Percentiles rank a stretch among this genome's conserved stretches.
Conservation (phyloP, 2,113 vertebrate species). For the Corythoichthys intestinalis region DNA sequence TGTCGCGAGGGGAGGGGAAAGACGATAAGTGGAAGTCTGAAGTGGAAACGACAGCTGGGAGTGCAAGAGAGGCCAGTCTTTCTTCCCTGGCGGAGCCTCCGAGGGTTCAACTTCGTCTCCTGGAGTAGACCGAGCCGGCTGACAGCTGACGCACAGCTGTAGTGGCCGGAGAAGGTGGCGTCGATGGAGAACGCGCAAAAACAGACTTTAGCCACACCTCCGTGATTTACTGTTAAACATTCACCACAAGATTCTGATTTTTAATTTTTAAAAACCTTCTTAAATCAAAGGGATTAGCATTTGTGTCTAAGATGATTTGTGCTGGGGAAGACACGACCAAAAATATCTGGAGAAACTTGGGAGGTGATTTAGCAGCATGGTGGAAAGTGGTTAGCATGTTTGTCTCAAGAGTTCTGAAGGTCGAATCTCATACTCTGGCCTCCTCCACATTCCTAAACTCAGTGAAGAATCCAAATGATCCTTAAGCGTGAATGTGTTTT, state of each 20-base stretch:
- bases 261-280: no score
- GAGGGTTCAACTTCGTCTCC: conserved; percentile 58
- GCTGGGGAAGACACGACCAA: neutral
- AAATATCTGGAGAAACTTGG: neutral
- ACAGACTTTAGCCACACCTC: neutral
- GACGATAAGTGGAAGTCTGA: conserved; percentile 42
- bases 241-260: neutral
- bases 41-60: conserved; percentile 54
- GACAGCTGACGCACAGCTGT: conserved; percentile 79
- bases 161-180: conserved; percentile 50
- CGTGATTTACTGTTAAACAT: neutral
- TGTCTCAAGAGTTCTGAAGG: neutral
- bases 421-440: no score
- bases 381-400: neutral
- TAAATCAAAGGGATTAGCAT: neutral
- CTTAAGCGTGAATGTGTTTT: neutral
- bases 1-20: conserved; percentile 27
- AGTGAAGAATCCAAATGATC: no score
- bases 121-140: conserved; percentile 50
- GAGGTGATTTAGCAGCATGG: neutral
- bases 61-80: conserved; percentile 41
- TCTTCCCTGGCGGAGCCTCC: conserved; percentile 52
- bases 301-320: neutral
- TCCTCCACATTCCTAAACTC: no score
- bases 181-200: conserved; percentile 3